Evolutionary conservation across 2,113 vertebrate species (phyloP).

Genomic region (Callionymus lyra): DNA sequence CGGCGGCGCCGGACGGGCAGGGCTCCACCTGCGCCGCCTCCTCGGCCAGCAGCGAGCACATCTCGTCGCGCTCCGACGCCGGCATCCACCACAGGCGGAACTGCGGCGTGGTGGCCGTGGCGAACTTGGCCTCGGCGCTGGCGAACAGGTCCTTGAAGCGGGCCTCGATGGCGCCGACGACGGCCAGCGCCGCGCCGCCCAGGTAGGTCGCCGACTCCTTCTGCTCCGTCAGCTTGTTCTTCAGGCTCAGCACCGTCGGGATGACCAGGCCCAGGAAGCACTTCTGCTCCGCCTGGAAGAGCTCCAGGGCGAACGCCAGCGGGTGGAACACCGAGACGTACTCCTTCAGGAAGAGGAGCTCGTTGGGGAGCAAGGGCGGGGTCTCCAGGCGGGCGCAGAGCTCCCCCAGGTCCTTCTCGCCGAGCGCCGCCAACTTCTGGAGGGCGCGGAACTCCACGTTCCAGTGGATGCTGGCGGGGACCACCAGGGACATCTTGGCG

Average conservation of each 20-base stretch:
- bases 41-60: conserved; percentile 47
- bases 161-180: conserved; percentile 48
- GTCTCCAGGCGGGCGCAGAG: conserved; percentile 54
- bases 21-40: conserved; percentile 55
- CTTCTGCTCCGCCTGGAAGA: conserved; percentile 66
- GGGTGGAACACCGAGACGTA: conserved; percentile 61
- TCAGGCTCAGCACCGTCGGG: conserved; percentile 62
- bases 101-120: conserved; percentile 59
- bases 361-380: conserved; percentile 46
- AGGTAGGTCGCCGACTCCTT: conserved; percentile 46
- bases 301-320: conserved; percentile 61
- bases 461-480: conserved; percentile 53
- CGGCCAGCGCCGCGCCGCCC: conserved; percentile 33
- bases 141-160: conserved; percentile 58
- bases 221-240: conserved; percentile 62
- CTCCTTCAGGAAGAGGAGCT: conserved; percentile 61
- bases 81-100: conserved; percentile 65
- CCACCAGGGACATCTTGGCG: conserved; percentile 47
- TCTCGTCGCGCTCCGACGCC: conserved; percentile 56
- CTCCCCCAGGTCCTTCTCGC: conserved; percentile 51
- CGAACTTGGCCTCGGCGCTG: conserved; percentile 55
- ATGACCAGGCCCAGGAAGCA: conserved; percentile 64
- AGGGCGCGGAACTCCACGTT: conserved; percentile 58
- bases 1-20: conserved; percentile 8
- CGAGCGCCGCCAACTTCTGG: conserved; percentile 58